A percentile compares a stretch with the other conserved stretches of the same genome.
Conservation (phyloP, 2,888 invertebrate species). For the Aelia acuminata region DNA sequence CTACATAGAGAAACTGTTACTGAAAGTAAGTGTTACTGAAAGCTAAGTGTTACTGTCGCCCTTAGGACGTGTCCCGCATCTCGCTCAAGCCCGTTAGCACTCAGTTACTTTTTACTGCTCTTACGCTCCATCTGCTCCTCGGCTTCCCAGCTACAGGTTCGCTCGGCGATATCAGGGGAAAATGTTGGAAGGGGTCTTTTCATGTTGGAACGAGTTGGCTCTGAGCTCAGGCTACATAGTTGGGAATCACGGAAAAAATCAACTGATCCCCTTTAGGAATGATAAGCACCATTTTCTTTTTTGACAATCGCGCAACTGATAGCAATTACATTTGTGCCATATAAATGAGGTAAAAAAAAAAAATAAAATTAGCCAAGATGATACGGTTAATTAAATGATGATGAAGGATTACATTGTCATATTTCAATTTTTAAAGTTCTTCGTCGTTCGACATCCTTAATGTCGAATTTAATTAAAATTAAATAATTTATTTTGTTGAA, state of each 20-base stretch:
- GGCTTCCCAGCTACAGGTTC: neutral
- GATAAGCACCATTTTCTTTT: too few species aligned
- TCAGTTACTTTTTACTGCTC: conserved; percentile 13
- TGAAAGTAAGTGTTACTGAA: neutral
- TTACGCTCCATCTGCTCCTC: neutral
- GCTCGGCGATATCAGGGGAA: neutral
- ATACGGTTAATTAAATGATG: too few species aligned
- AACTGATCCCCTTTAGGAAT: too few species aligned
- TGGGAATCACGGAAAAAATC: neutral
- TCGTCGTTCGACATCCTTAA: too few species aligned
- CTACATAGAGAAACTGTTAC: neutral
- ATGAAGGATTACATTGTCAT: too few species aligned
- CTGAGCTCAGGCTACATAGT: neutral
- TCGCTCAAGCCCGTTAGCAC: neutral
- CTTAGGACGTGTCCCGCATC: conserved; percentile 9
- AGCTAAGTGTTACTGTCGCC: neutral
- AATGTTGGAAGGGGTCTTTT: neutral
- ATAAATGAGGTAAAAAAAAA: too few species aligned
- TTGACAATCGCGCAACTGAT: too few species aligned
- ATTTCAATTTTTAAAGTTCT: too few species aligned
- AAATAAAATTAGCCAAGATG: too few species aligned
- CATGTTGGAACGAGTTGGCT: neutral
- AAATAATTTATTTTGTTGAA: too few species aligned
- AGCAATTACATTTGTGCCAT: too few species aligned
- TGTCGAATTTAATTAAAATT: too few species aligned